Conservation (phyloP, 2,797 vertebrate genomes). For the Mastacembelus armatus region DNA sequence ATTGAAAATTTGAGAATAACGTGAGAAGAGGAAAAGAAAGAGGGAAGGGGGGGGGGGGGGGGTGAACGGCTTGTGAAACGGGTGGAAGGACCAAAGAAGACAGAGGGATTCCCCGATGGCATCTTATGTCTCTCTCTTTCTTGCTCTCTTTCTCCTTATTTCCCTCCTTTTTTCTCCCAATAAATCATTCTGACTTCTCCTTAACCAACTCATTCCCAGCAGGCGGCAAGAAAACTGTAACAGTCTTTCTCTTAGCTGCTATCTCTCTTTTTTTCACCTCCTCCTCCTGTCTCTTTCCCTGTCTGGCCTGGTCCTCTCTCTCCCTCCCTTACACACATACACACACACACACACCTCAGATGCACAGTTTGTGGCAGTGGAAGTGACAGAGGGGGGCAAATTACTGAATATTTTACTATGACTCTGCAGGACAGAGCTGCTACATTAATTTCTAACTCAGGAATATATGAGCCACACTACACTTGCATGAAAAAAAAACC, state of each 20-base stretch:
- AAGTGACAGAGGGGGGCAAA: conserved; percentile 56
- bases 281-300: conserved; percentile 36
- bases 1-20: conserved; percentile 38
- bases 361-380: conserved; percentile 40
- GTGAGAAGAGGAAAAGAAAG: conserved; percentile 22
- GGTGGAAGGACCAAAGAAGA: conserved; percentile 74
- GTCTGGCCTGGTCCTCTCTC: conserved; percentile 35
- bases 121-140: conserved; percentile 78
- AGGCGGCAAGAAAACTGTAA: conserved; percentile 85
- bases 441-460: conserved; percentile 15
- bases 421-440: conserved; percentile 32
- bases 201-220: conserved; percentile 89
- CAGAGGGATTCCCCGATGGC: conserved; percentile 84
- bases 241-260: conserved; percentile 74
- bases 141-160: conserved; percentile 74
- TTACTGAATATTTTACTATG: conserved; percentile 31
- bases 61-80: conserved; percentile 75
- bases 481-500: background rate
- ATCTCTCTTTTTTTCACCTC: conserved; percentile 54
- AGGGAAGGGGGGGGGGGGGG: conserved; percentile 33
- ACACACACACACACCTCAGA: conserved; percentile 9
- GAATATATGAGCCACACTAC: background rate
- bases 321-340: conserved; percentile 28
- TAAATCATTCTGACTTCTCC: conserved; percentile 89
- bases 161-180: conserved; percentile 83